Conservation (phyloP, 2,797 vertebrate species). For the Hoplostethus atlanticus region DNA sequence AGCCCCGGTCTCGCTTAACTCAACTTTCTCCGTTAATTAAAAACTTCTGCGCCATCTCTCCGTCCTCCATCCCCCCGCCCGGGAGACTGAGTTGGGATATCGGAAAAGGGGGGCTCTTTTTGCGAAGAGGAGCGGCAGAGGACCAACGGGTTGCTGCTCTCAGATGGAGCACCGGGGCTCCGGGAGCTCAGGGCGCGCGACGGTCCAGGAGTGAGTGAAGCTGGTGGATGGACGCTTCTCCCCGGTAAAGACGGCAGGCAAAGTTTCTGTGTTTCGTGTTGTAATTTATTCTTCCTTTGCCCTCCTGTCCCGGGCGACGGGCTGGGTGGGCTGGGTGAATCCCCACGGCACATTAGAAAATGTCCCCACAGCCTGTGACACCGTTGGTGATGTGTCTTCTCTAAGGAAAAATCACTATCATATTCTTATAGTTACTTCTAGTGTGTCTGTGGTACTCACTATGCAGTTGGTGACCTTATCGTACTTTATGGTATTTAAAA, state of each 20-base stretch:
- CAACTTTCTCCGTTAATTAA: conserved; percentile 63
- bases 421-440: not conserved
- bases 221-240: conserved; percentile 77
- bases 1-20: conserved; percentile 42
- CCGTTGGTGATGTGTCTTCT: conserved; percentile 39
- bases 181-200: conserved; percentile 76
- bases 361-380: conserved; percentile 42
- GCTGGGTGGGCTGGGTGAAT: conserved; percentile 24
- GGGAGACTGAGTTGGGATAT: conserved; percentile 73
- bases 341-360: conserved; percentile 46
- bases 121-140: conserved; percentile 49
- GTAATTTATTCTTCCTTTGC: conserved; percentile 46
- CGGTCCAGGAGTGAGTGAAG: conserved; percentile 74
- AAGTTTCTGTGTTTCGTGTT: conserved; percentile 62
- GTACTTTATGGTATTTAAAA: not conserved
- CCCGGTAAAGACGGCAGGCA: conserved; percentile 68
- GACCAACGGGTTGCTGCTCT: conserved; percentile 64
- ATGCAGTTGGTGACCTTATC: conserved; percentile 26
- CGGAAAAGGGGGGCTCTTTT: conserved; percentile 7
- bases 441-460: conserved; percentile 1
- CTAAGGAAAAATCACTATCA: not conserved
- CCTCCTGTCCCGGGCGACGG: conserved; percentile 32
- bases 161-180: conserved; percentile 79
- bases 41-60: conserved; percentile 53
- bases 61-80: conserved; percentile 14